Conservation (phyloP, 37 sponge, comb jelly and placozoan genomes). For the Haliclona indistincta region DNA sequence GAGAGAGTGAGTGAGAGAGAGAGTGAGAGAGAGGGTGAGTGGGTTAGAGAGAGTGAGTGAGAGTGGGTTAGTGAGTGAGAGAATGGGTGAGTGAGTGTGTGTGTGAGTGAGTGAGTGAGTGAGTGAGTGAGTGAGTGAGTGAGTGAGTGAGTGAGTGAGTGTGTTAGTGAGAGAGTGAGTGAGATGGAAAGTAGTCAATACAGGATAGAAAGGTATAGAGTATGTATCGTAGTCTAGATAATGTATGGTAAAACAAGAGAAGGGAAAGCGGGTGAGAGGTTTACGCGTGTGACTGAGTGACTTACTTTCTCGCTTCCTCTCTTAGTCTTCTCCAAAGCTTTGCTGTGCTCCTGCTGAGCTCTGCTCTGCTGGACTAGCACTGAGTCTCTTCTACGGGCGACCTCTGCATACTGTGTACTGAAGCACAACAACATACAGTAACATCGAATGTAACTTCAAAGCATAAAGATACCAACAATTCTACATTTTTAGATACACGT, state of each 20-base stretch:
- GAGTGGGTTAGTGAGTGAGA: too few relatives aligned
- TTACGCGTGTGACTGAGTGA: too few relatives aligned
- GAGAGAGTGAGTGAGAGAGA: too few relatives aligned
- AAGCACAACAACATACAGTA: neutral
- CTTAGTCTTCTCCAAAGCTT: constrained; percentile 12
- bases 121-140: too few relatives aligned
- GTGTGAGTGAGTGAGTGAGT: too few relatives aligned
- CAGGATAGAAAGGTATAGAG: too few relatives aligned
- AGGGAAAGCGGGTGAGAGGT: neutral
- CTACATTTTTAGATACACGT: neutral
- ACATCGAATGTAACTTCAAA: neutral
- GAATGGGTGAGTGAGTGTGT: too few relatives aligned
- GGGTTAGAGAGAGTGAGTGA: too few relatives aligned
- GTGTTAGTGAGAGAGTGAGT: neutral
- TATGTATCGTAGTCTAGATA: neutral
- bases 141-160: neutral
- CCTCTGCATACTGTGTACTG: constrained; percentile 39
- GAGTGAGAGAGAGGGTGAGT: too few relatives aligned
- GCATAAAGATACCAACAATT: neutral
- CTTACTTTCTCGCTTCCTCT: constrained; percentile 21
- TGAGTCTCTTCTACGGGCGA: constrained; percentile 19
- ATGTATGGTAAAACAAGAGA: neutral
- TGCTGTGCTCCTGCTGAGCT: neutral
- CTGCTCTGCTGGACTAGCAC: constrained; percentile 2
- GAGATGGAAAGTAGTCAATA: too few relatives aligned